Conservation (phyloP, 2,888 invertebrate genomes). For the Lochmaea capreae region DNA sequence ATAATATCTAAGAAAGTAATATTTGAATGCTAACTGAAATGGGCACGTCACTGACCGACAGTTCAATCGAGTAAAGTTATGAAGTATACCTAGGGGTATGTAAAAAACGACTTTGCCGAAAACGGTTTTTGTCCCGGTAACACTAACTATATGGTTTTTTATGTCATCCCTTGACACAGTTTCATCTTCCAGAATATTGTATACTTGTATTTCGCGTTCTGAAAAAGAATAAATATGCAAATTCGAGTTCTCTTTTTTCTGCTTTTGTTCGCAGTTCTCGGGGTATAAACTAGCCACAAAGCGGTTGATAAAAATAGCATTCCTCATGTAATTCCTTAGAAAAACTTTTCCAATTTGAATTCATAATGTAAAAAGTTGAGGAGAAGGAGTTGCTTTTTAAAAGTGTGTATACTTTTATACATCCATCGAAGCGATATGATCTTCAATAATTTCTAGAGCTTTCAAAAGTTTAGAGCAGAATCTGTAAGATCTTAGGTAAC, state of each 20-base stretch:
- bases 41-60: constrained; percentile 24
- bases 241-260: constrained; percentile 35
- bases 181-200: constrained; percentile 43
- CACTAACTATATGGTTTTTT: constrained; percentile 40
- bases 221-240: constrained; percentile 42
- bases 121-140: constrained; percentile 33
- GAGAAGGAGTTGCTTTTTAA: constrained; percentile 28
- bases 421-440: constrained; percentile 33
- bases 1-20: neutral
- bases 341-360: constrained; percentile 46
- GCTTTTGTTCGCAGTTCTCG: constrained; percentile 35
- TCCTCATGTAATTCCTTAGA: constrained; percentile 40
- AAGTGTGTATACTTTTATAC: constrained; percentile 31
- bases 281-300: constrained; percentile 42
- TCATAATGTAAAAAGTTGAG: constrained; percentile 44
- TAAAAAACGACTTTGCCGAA: constrained; percentile 26
- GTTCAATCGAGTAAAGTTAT: constrained; percentile 19
- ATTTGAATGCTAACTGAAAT: neutral
- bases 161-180: constrained; percentile 42
- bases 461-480: constrained; percentile 12
- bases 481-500: constrained; percentile 6
- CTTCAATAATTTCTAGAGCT: constrained; percentile 32
- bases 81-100: constrained; percentile 21
- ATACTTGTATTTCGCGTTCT: constrained; percentile 40
- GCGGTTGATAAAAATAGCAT: constrained; percentile 46